Evolutionary conservation across 2,797 vertebrate species (phyloP), one percentile per base, ranked within the genome.

Genomic region (Galago senegalensis): DNA sequence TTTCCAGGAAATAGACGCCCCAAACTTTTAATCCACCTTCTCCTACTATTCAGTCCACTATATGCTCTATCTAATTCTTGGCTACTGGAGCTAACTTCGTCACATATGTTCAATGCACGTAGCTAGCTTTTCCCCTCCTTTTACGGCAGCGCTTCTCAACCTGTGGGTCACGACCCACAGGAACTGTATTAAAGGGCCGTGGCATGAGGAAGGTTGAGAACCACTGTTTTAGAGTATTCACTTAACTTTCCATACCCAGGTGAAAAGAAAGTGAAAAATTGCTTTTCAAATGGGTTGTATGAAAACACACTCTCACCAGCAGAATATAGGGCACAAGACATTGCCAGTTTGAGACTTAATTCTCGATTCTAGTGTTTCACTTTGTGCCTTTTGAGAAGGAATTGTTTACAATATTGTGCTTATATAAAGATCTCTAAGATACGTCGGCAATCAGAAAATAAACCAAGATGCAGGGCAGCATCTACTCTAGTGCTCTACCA

Each of bases 241-340:
- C 40, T 56, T 40, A 73, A 92, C 61, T 85, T 82, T 11, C 49
- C 79, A 69, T 60, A 20, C 2, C 16, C 70, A 17, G 8, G 18
- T 91, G 16, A 87, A 94, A 72, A 27, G 16, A 83, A 89, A 93
- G 43, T 49, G 37, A 80, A 58, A 70, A 69, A 79, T 1, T 87
- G 63, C 58, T 92, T 92, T 97, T 81, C n/a, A 53, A 27, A 73
- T 88, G 16, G 5, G 13, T 80, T 84, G 79, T 83, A 58, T 17
- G 76, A 86, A 79, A 16, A 10, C 49, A 76, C 8, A 85, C 1
- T 67, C 20, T 21, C 1, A 25, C 27, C 37, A 53, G 58, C 53
- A 89, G 31, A 80, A 53, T 61, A 53, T 4, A 88, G 43, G 37
- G 7, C 20, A 79, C 65, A 93, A 88, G 67, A 34, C 23, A 75